A percentile compares a stretch with the other conserved stretches of the same genome.
phyloP scores from a whole-genome alignment of 53 echinoderm and acorn worm species.

The Paelopatides confundens region DNA sequence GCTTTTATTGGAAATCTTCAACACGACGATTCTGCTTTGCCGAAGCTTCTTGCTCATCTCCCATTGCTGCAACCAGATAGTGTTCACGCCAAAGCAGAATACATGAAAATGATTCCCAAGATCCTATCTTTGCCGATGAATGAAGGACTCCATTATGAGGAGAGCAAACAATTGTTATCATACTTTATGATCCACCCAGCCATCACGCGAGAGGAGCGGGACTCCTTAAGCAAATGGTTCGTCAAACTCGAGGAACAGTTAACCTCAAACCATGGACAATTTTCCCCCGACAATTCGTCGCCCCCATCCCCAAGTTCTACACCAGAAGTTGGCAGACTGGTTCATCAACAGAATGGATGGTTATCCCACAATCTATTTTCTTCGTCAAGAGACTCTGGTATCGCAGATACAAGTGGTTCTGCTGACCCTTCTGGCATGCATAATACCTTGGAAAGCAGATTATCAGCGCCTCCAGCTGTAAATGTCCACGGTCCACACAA shows the following conservation, averaged over 20 bases:
- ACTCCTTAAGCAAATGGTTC: constrained; percentile 83
- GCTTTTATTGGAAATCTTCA: constrained; percentile 85
- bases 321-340: constrained; percentile 55
- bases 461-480: constrained; percentile 96
- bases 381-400: constrained; percentile 64
- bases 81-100: constrained; percentile 88
- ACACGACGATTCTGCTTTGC: constrained; percentile 80
- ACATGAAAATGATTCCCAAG: constrained; percentile 91
- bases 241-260: constrained; percentile 75
- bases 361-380: neutral
- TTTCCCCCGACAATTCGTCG: constrained; percentile 61
- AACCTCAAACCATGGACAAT: constrained; percentile 35
- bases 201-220: constrained; percentile 87
- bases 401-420: constrained; percentile 48
- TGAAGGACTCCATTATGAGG: constrained; percentile 82
- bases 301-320: constrained; percentile 78
- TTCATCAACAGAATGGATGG: constrained; percentile 77
- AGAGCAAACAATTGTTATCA: constrained; percentile 89
- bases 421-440: constrained; percentile 16
- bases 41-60: constrained; percentile 86
- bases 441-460: constrained; percentile 78
- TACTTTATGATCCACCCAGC: constrained; percentile 96
- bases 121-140: constrained; percentile 75
- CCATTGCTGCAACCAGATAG: constrained; percentile 93
- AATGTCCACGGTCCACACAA: constrained; percentile 79